phyloP scores from a whole-genome alignment of 2,113 vertebrate species.

The Morone saxatilis region DNA sequence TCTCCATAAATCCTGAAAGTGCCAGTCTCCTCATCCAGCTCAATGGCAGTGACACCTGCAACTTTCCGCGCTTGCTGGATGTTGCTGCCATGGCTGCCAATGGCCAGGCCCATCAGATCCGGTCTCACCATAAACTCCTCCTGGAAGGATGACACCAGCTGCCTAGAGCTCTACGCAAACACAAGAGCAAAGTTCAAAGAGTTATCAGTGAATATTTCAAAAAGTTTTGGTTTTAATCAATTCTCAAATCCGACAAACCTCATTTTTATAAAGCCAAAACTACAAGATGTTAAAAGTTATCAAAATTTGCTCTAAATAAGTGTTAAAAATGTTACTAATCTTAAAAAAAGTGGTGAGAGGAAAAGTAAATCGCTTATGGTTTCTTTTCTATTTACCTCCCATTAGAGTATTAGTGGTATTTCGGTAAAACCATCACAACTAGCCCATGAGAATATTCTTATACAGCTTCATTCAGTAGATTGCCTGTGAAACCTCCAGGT shows the following conservation, averaged over 20 bases:
- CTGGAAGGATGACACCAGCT: conserved; percentile 92
- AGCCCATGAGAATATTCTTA: not conserved
- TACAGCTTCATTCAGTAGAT: too few relatives aligned
- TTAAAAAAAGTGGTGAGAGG: not conserved
- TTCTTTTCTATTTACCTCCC: not conserved
- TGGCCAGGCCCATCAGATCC: conserved; percentile 93
- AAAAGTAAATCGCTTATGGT: not conserved
- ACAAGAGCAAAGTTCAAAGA: not conserved
- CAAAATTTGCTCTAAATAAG: not conserved
- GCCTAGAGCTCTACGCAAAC: conserved; percentile 87
- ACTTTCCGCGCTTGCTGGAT: conserved; percentile 94
- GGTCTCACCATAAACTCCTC: conserved; percentile 91
- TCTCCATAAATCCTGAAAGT: conserved; percentile 94
- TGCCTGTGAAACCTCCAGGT: not conserved
- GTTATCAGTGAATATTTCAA: not conserved
- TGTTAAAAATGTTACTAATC: not conserved
- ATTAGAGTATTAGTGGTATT: not conserved
- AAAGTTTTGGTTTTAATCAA: not conserved
- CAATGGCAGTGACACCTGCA: conserved; percentile 90
- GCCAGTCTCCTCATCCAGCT: conserved; percentile 91
- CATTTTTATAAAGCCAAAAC: not conserved
- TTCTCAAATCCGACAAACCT: not conserved
- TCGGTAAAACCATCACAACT: not conserved
- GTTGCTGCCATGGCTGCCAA: conserved; percentile 93
- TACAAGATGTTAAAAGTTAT: not conserved